These are phyloP conservation scores for Noctilio leporinus DNA, from an alignment of 2,113 vertebrate genomes.

Conservation along the genomic window DNA sequence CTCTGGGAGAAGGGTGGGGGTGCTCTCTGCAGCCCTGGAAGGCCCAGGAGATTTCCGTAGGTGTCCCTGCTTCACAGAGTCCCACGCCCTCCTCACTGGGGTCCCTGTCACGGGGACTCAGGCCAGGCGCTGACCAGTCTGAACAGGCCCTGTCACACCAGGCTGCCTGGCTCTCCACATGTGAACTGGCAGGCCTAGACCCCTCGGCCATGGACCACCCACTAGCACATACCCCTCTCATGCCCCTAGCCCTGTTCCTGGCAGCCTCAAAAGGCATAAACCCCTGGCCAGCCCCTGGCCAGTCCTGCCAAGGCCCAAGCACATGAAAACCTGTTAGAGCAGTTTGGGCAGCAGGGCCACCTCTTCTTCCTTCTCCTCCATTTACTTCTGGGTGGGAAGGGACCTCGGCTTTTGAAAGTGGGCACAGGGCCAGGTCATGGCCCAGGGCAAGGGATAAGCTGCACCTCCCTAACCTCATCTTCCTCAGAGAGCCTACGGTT, in stretches of 20 bases:
- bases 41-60: not conserved
- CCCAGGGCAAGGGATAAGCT: constrained; percentile 4
- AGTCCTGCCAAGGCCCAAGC: not conserved
- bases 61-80: not conserved
- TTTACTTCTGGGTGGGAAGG: constrained; percentile 52
- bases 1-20: not conserved
- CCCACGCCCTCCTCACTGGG: not conserved
- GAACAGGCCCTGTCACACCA: not conserved
- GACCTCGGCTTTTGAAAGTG: constrained; percentile 34
- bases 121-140: not conserved
- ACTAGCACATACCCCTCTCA: not conserved
- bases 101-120: not conserved
- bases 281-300: not conserved
- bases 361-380: constrained; percentile 51
- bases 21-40: not conserved
- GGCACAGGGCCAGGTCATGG: constrained; percentile 44
- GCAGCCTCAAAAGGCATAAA: not conserved
- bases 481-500: constrained; percentile 13
- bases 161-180: not conserved
- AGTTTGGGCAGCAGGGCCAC: constrained; percentile 56
- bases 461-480: not conserved
- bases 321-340: constrained; percentile 71
- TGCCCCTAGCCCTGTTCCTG: not conserved
- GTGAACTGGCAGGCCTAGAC: not conserved
- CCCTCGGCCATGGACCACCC: not conserved